Base-by-base conservation (phyloP, 2,888 invertebrate genomes). In the Morpho achilles region DNA sequence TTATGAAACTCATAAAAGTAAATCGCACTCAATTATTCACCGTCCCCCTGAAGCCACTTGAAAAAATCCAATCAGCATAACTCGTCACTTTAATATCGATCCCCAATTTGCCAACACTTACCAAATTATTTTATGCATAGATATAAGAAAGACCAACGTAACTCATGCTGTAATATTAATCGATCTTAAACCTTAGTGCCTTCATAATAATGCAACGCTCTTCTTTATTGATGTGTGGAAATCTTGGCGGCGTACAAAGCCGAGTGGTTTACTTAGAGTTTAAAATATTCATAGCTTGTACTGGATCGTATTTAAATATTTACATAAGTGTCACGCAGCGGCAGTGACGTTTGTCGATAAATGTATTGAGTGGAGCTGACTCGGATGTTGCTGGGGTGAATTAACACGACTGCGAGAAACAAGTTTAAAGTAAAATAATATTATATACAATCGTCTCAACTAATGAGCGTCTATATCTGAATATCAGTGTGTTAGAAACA, bases 221-320 rank as follows among this genome's bases (percentile, higher is more conserved):
- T 76, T 72, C 78, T 77, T 80, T 75, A 81, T 81, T 82, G 76
- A 69, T 67, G 71, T 75, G 71, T 75, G 74, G 71, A 74, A 77
- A 77, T 79, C 77, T 74, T 82, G 77, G 80, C 71, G 72, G 72
- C 79, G 75, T 75, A 80, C 80, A 79, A 82, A 84, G 81, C 79
- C 75, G 80, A 85, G 86, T 82, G 87, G 84, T 88, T 88, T 88
- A 84, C 88, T 87, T 85, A 78, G 82, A 86, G 79, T 87, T 91
- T 91, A 91, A 91, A 89, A 91, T 91, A 91, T 91, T 91, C 91
- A 91, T 91, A 91, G 91, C 87, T 87, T 90, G 91, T 88, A 89
- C 90, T 87, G 84, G 87, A 91, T 91, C 90, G 91, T 91, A 91
- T 91, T 91, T 91, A 91, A 91, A 91, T 91, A 91, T 91, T 91